Percentiles rank a stretch among this genome's conserved stretches.
Conservation (phyloP, 2,888 invertebrate species). For the Asteroscopus sphinx region DNA sequence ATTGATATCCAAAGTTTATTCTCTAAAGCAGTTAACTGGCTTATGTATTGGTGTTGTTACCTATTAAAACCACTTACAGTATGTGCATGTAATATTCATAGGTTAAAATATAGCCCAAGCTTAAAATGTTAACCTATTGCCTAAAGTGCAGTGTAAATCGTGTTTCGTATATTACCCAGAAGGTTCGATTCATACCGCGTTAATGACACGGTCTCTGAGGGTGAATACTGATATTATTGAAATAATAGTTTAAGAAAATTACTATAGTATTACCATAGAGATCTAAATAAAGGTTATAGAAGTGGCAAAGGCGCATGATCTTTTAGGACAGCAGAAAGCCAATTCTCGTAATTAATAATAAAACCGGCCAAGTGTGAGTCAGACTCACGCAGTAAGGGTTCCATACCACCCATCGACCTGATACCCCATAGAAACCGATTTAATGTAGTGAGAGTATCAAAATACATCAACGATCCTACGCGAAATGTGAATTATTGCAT, state of each 20-base stretch:
- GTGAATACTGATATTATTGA: background rate
- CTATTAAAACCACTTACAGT: constrained; percentile 42
- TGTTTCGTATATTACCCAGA: constrained; percentile 26
- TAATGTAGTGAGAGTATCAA: no score
- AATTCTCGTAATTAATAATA: no score
- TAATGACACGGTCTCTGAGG: background rate
- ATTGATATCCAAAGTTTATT: background rate
- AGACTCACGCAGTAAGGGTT: no score
- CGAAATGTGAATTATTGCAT: no score
- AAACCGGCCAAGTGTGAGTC: no score
- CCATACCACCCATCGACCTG: no score
- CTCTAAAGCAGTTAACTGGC: background rate
- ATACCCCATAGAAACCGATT: no score
- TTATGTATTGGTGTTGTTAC: constrained; percentile 4
- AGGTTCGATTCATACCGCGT: constrained; percentile 11
- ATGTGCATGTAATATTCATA: constrained; percentile 44
- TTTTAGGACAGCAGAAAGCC: no score
- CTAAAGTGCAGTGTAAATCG: constrained; percentile 38
- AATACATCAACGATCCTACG: no score
- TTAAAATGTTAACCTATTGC: constrained; percentile 29
- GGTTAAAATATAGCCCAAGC: constrained; percentile 11
- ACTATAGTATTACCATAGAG: no score
- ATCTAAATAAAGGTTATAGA: no score
- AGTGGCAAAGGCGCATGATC: no score
- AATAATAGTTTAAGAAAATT: background rate